Base-by-base conservation (phyloP, 2,797 vertebrate genomes). In the Tarsius wallacei region DNA sequence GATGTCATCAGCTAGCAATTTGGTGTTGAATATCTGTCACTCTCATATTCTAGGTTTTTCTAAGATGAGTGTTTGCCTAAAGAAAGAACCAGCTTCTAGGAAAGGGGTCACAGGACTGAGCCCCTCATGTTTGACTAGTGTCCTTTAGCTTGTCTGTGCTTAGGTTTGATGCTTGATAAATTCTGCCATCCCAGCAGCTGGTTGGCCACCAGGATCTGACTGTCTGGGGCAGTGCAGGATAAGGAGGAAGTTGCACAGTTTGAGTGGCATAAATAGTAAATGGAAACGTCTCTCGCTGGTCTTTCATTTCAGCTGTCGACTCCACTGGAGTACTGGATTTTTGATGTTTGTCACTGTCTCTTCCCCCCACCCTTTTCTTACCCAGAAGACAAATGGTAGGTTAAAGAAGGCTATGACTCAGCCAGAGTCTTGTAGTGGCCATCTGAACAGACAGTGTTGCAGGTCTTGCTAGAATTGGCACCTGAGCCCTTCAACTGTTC, bases 381-480 rank as follows among this genome's bases (percentile, higher is more conserved):
- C 68, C 36, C 81, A 10, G 7, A 93, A 94, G 87, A 95, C 97
- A 97, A 95, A 94, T 96, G 97, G 85, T 80, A 63, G 36, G 94
- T 96, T 96, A 97, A 93, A 97, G 82, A 71, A 66, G 95, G 87
- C 90, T 19, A 7, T 84, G 97, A 97, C 93, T 97, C 81, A 68
- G 92, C 61, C 0, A 42, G 15, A 81, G 80, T 82, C 57, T 59
- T 16, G 33, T 6, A 21, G 51, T 68, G 66, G 78, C 77, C 73
- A 31, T 80, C 12, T 12, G 61, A 59, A 80, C 42, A 68, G 55
- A 53, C 14, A 31, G 47, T 26, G 15, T 73, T 51, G 21, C 3
- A 26, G 28, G 47, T 83, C 87, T 90, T 36, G 19, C 87, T 95
- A 77, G 57, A 87, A 81, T 7, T 73, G 47, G 66, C 33, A 17